phyloP scores from a whole-genome alignment of 2,888 invertebrate species.

The Lysandra coridon region DNA sequence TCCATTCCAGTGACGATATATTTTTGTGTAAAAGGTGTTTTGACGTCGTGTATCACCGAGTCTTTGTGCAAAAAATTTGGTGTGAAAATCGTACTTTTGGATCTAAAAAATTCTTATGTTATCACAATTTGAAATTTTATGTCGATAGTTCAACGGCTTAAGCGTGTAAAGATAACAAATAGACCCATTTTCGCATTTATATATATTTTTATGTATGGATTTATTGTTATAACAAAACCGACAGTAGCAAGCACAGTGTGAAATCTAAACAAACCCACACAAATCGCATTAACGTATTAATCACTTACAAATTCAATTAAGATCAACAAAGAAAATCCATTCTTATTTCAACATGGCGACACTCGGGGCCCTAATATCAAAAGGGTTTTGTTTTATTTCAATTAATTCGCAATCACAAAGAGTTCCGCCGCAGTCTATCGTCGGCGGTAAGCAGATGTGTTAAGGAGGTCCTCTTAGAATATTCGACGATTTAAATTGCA shows the following conservation, averaged over 20 bases:
- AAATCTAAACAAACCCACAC: slow-evolving; percentile 11
- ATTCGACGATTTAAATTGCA: slow-evolving; percentile 81
- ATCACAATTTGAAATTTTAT: too few relatives aligned
- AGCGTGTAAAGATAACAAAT: too few relatives aligned
- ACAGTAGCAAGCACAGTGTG: background rate
- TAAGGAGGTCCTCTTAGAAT: slow-evolving; percentile 78
- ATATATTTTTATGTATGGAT: too few relatives aligned
- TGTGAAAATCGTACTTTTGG: too few relatives aligned
- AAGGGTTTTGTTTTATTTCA: slow-evolving; percentile 77
- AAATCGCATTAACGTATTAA: slow-evolving; percentile 21
- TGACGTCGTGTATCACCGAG: too few relatives aligned
- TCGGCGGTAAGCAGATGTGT: slow-evolving; percentile 80
- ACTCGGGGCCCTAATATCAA: slow-evolving; percentile 34
- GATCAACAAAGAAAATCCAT: slow-evolving; percentile 28
- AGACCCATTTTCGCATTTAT: too few relatives aligned
- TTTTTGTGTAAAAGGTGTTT: background rate
- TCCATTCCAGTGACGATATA: too few relatives aligned
- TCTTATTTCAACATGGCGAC: slow-evolving; percentile 28
- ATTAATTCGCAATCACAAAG: slow-evolving; percentile 75
- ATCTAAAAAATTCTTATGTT: too few relatives aligned
- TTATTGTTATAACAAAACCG: background rate
- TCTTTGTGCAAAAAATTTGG: too few relatives aligned
- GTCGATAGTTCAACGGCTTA: too few relatives aligned
- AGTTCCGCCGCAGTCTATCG: slow-evolving; percentile 70
- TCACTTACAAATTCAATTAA: slow-evolving; percentile 27